Evolutionary conservation across 2,797 vertebrate species (phyloP).

Genomic region (Hyperoplus lanceolatus): DNA sequence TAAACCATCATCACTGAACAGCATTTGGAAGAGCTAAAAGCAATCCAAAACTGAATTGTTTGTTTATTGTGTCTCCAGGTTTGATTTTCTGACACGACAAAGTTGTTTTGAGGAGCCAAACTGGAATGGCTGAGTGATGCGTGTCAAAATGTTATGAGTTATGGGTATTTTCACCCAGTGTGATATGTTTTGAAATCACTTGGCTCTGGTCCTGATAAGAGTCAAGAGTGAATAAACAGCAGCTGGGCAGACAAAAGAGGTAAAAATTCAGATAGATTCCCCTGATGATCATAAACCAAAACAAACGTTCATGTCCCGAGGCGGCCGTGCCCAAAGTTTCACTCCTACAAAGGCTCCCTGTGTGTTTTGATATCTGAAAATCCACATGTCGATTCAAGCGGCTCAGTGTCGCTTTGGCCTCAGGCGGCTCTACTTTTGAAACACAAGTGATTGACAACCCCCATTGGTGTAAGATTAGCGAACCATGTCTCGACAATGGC

Average conservation of each 20-base stretch:
- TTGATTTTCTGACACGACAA: neutral
- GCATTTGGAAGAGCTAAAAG: neutral
- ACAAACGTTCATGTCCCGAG: constrained; percentile 12
- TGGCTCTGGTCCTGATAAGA: constrained; percentile 26
- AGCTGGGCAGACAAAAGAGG: constrained; percentile 43
- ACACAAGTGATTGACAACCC: constrained; percentile 19
- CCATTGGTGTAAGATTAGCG: neutral
- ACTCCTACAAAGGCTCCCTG: constrained; percentile 10
- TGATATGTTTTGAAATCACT: constrained; percentile 27
- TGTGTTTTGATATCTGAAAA: constrained; percentile 50
- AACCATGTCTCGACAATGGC: constrained; percentile 16
- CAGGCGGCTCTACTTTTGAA: constrained; percentile 6
- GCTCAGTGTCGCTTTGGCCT: constrained; percentile 18
- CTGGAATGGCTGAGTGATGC: constrained; percentile 5
- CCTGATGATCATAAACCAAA: constrained; percentile 17
- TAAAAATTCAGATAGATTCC: constrained; percentile 28
- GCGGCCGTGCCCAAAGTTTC: constrained; percentile 12
- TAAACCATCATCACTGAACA: neutral
- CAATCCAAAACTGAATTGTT: neutral
- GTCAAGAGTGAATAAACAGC: constrained; percentile 40
- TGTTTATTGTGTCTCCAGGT: neutral
- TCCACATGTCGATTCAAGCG: constrained; percentile 15
- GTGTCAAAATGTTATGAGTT: neutral
- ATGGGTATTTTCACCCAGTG: neutral
- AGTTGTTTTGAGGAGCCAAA: constrained; percentile 1